A percentile compares a stretch with the other conserved stretches of the same genome.
Evolutionary conservation across 1,140 invertebrate species (phyloP).

Genomic region (Colletes latitarsis): DNA sequence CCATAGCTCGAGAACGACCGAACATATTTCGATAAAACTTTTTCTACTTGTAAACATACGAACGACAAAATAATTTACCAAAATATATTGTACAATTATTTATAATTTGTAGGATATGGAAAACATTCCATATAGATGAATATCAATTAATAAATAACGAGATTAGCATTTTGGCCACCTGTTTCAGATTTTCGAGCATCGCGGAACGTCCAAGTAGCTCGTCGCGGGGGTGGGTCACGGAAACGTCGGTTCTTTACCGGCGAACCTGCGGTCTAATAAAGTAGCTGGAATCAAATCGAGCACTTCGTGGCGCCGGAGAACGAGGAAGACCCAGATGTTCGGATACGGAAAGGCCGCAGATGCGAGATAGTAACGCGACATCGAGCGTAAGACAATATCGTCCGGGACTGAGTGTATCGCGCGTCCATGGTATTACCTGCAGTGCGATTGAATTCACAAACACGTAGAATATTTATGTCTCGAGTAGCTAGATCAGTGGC

Average conservation of each 20-base stretch:
- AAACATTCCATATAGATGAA: no score
- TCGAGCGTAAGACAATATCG: slow-evolving; percentile 58
- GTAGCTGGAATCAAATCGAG: slow-evolving; percentile 29
- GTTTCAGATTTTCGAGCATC: no score
- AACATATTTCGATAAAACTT: no score
- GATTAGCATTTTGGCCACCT: no score
- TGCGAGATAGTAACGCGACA: slow-evolving; percentile 36
- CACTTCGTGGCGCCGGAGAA: slow-evolving; percentile 11
- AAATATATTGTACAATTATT: no score
- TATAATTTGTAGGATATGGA: no score
- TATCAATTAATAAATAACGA: no score
- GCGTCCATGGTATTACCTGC: slow-evolving; percentile 49
- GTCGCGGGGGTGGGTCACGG: background rate
- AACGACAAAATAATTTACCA: no score
- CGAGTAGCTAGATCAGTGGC: background rate
- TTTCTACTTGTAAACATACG: no score
- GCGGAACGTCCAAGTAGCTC: background rate
- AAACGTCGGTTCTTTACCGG: slow-evolving; percentile 1
- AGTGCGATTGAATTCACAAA: slow-evolving; percentile 56
- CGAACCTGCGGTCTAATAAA: slow-evolving; percentile 39
- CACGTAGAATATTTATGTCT: slow-evolving; percentile 42
- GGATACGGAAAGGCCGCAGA: slow-evolving; percentile 36
- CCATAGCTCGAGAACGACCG: no score
- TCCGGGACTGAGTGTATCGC: slow-evolving; percentile 42
- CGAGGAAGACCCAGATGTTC: slow-evolving; percentile 34